Evolutionary conservation across 2,888 invertebrate genomes (phyloP).

Genomic region (Dendrolimus pini): DNA sequence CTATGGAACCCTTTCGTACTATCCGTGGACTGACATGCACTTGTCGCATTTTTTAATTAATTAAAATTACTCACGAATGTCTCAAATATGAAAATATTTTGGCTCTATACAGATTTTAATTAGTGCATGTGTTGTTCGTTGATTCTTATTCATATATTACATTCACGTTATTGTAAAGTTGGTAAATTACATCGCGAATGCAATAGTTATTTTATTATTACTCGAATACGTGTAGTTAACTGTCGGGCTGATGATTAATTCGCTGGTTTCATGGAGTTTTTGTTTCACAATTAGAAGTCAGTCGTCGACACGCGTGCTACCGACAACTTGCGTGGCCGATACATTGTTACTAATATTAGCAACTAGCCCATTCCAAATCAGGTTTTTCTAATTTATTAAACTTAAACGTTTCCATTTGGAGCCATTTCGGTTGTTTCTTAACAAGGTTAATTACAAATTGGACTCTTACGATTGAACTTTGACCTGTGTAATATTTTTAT

Average conservation of each 20-base stretch:
- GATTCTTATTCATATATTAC: neutral
- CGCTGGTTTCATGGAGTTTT: slow-evolving; percentile 63
- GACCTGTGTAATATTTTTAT: neutral
- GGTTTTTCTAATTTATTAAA: neutral
- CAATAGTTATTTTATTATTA: slow-evolving; percentile 44
- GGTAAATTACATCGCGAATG: slow-evolving; percentile 29
- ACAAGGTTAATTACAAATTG: neutral
- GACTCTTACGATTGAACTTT: neutral
- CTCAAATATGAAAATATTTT: neutral
- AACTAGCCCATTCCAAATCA: slow-evolving; percentile 35
- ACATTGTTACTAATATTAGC: slow-evolving; percentile 49
- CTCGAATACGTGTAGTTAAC: slow-evolving; percentile 45
- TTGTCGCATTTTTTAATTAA: too few relatives aligned
- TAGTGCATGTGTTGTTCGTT: neutral
- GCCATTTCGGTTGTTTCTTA: neutral
- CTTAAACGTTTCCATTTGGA: neutral
- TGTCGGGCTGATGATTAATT: slow-evolving; percentile 57
- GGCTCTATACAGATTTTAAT: neutral
- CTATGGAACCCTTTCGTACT: too few relatives aligned
- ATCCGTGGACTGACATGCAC: too few relatives aligned
- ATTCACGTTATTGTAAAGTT: slow-evolving; percentile 5
- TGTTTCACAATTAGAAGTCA: slow-evolving; percentile 61
- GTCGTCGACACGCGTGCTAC: slow-evolving; percentile 38
- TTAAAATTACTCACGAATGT: neutral
- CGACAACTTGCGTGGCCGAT: slow-evolving; percentile 52